Evolutionary conservation across 2,113 vertebrate species (phyloP).

Genomic region (Hippocampus abdominalis): DNA sequence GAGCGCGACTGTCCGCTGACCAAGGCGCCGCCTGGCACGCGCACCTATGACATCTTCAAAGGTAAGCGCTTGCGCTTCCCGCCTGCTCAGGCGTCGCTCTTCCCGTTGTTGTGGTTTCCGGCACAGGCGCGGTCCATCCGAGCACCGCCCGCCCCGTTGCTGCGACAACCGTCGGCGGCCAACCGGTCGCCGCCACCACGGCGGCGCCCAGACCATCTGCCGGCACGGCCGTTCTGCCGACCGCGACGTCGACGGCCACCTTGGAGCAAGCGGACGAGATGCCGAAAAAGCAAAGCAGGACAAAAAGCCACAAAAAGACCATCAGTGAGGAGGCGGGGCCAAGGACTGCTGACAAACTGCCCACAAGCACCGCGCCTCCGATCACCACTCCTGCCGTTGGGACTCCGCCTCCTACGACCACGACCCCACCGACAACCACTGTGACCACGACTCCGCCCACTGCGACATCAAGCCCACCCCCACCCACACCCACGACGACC

Average conservation of each 20-base stretch:
- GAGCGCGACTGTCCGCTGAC: slow-evolving; percentile 72
- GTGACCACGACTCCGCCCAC: background rate
- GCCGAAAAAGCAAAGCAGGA: slow-evolving; percentile 58
- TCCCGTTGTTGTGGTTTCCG: slow-evolving; percentile 12
- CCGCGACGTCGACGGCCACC: background rate
- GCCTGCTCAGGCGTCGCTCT: background rate
- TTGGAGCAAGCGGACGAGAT: slow-evolving; percentile 24
- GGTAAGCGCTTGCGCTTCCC: slow-evolving; percentile 35
- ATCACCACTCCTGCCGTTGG: too few relatives aligned
- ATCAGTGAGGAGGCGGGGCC: slow-evolving; percentile 37
- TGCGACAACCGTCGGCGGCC: slow-evolving; percentile 1
- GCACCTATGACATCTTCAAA: slow-evolving; percentile 75
- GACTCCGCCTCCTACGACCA: background rate
- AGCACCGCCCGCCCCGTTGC: slow-evolving; percentile 34
- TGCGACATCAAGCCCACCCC: background rate
- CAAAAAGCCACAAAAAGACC: slow-evolving; percentile 33
- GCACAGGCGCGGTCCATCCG: slow-evolving; percentile 64
- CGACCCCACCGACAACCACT: background rate
- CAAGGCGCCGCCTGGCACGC: slow-evolving; percentile 45
- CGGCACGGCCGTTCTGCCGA: background rate
- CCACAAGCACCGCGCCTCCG: background rate
- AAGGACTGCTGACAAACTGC: slow-evolving; percentile 19
- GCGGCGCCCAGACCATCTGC: background rate
- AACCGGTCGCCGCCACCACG: background rate
- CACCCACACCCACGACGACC: background rate